phyloP scores from a whole-genome alignment of 2,113 vertebrate genomes.

The Tonatia bakeri region DNA sequence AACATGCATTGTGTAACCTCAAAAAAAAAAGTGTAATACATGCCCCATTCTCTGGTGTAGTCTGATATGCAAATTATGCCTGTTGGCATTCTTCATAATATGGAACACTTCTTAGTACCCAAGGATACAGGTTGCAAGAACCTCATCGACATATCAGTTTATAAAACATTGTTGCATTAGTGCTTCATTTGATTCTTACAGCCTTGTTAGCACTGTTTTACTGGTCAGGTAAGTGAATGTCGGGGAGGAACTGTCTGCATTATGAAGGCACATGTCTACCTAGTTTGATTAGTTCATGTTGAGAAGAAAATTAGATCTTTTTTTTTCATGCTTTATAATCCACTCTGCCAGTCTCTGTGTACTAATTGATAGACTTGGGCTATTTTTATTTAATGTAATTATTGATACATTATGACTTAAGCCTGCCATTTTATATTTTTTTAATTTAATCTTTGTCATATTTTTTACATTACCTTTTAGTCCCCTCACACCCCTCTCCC shows the following conservation, averaged over 20 bases:
- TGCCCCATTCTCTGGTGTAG: background rate
- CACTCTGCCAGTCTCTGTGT: too few species aligned
- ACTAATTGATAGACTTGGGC: too few species aligned
- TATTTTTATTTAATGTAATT: too few species aligned
- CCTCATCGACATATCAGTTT: background rate
- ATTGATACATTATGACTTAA: too few species aligned
- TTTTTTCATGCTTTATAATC: too few species aligned
- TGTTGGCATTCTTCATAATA: background rate
- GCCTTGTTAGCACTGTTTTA: background rate
- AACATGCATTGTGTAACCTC: background rate
- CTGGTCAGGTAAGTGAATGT: background rate
- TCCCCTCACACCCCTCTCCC: too few species aligned
- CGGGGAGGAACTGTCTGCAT: background rate
- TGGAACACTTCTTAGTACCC: background rate
- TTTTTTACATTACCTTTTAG: too few species aligned
- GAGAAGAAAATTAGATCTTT: conserved; percentile 2
- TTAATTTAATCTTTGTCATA: too few species aligned
- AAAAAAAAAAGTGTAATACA: background rate
- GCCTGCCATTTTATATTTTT: too few species aligned
- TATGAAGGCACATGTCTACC: background rate
- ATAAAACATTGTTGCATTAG: background rate
- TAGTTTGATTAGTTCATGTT: background rate
- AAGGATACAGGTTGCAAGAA: background rate
- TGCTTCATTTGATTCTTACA: background rate
- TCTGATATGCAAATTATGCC: background rate